A percentile compares a stretch with the other conserved stretches of the same genome.
Conservation (phyloP, 1,140 invertebrate genomes). For the Nasonia longicornis region DNA sequence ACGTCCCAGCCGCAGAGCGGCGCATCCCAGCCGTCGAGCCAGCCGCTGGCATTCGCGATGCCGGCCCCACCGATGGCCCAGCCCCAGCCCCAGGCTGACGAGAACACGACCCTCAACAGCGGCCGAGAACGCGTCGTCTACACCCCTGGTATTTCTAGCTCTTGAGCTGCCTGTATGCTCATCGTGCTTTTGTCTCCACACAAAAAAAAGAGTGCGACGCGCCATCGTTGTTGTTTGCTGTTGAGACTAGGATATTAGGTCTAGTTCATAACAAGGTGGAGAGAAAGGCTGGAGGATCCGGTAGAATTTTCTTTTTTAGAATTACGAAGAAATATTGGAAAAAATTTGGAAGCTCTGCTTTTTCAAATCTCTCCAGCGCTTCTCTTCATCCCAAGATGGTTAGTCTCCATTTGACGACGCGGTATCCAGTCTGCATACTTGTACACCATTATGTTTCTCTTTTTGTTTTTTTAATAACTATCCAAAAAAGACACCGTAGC, state of each 20-base stretch:
- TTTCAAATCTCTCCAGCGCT: too few species aligned
- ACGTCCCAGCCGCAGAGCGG: conserved; percentile 63
- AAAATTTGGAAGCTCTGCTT: too few species aligned
- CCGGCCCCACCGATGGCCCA: conserved; percentile 62
- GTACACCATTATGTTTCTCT: not conserved
- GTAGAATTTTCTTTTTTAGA: not conserved
- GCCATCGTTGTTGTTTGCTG: not conserved
- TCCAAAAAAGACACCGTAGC: not conserved
- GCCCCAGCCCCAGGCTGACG: conserved; percentile 56
- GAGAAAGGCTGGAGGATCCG: not conserved
- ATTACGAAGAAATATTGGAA: too few species aligned
- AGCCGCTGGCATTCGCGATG: conserved; percentile 65
- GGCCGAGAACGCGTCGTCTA: conserved; percentile 61
- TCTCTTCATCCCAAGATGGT: not conserved
- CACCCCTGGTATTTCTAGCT: conserved; percentile 63
- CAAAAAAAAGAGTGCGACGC: not conserved
- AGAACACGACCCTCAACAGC: conserved; percentile 67
- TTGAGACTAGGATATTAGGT: not conserved
- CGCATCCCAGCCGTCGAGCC: conserved; percentile 53
- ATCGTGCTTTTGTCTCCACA: not conserved
- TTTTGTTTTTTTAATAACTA: not conserved
- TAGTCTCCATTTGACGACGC: not conserved
- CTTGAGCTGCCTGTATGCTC: conserved; percentile 47
- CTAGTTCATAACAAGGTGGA: not conserved
- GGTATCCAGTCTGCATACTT: not conserved